These are phyloP conservation scores for Patella vulgata DNA, from an alignment of 1,140 invertebrate species.

Conservation along the genomic window DNA sequence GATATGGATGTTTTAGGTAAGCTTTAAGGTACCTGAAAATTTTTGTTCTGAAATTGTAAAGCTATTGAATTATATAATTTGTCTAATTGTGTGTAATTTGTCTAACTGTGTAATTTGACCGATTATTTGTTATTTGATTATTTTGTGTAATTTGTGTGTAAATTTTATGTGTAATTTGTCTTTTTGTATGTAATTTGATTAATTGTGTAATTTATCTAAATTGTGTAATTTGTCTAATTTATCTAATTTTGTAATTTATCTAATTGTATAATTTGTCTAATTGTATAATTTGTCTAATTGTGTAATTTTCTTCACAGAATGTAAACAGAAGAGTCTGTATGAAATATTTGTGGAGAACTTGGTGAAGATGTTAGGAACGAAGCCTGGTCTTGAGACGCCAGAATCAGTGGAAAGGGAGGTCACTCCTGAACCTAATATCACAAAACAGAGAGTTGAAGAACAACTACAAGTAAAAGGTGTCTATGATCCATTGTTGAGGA, in stretches of 20 bases:
- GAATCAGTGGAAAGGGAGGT: conserved; percentile 4
- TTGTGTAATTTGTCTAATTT: too few species aligned
- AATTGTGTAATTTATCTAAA: too few species aligned
- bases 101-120: conserved; percentile 12
- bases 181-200: background rate
- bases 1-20: conserved; percentile 10
- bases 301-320: too few species aligned
- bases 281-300: too few species aligned
- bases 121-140: background rate
- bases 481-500: conserved; percentile 46
- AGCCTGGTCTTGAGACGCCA: conserved; percentile 1
- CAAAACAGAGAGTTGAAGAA: conserved; percentile 33
- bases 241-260: too few species aligned
- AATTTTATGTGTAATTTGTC: background rate
- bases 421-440: conserved; percentile 16
- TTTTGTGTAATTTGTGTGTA: background rate
- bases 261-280: too few species aligned
- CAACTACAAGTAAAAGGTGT: conserved; percentile 44
- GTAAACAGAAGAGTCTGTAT: conserved; percentile 43
- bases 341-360: conserved; percentile 44
- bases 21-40: background rate
- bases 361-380: conserved; percentile 39
- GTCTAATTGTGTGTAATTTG: too few species aligned
- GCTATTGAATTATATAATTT: too few species aligned
- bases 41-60: too few species aligned